Percentiles rank a stretch among this genome's conserved stretches.
Evolutionary conservation across 2,888 invertebrate genomes (phyloP).

Genomic region (Megamerina dolium): DNA sequence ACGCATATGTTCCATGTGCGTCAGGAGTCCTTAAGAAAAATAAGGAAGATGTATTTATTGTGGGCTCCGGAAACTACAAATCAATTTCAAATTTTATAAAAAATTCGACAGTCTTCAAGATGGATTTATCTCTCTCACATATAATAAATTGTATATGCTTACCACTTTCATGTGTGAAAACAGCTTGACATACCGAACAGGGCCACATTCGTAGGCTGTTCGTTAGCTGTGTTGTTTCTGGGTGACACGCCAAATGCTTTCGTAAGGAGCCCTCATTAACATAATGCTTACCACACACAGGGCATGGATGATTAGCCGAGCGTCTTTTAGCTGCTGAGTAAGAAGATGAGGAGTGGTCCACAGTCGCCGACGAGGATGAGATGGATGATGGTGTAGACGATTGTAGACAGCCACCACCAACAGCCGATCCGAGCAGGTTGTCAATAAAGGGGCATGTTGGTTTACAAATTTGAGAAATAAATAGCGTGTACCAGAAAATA

Average conservation of each 20-base stretch:
- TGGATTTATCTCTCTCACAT: background rate
- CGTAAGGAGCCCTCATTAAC: conserved; percentile 89
- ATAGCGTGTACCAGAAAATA: background rate
- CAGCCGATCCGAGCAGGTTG: conserved; percentile 22
- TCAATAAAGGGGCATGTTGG: conserved; percentile 27
- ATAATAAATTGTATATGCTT: conserved; percentile 39
- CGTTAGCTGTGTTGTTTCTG: conserved; percentile 80
- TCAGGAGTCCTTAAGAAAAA: conserved; percentile 65
- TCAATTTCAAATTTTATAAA: background rate
- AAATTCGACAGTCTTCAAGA: background rate
- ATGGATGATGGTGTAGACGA: conserved; percentile 8
- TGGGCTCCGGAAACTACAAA: too few species aligned
- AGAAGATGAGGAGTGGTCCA: conserved; percentile 35
- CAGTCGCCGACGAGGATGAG: too few species aligned
- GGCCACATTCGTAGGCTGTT: conserved; percentile 92
- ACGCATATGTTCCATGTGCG: conserved; percentile 94
- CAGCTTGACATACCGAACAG: conserved; percentile 90
- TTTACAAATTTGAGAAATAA: conserved; percentile 10
- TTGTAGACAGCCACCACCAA: conserved; percentile 22
- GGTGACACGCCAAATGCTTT: conserved; percentile 90
- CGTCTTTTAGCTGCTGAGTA: conserved; percentile 90
- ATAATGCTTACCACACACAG: conserved; percentile 92
- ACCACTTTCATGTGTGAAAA: conserved; percentile 93
- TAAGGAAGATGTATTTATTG: too few species aligned
- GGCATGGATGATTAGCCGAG: conserved; percentile 91